Evolutionary conservation across 2,113 vertebrate genomes (phyloP), one percentile per base, ranked within the genome.

Genomic region (Glaucidium brasilianum): DNA sequence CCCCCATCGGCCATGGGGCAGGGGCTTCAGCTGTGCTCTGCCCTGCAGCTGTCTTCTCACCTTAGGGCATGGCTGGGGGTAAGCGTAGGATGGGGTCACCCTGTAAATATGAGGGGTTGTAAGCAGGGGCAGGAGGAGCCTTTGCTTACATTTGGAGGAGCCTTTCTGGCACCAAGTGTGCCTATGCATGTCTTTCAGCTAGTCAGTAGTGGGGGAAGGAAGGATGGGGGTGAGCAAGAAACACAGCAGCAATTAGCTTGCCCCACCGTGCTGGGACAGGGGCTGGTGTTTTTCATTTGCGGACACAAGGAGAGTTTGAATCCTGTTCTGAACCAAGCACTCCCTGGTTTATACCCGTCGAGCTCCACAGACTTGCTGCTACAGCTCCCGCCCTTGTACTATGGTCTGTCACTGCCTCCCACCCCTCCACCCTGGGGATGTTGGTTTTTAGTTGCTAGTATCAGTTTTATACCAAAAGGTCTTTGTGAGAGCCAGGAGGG

Each of bases 1-100:
- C 6, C 49, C n/a, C 11, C 25, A 2, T 4, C 4, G 0, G 47
- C 77, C 19, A 3, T 3, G 18, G 45, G 27, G 23, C 47, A 20
- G 39, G 26, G n/a, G 35, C 39, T 79, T 75, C 4, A 6, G 17
- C 58, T 37, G 9, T 32, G 53, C 22, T 34, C 53, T n/a, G 22
- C n/a, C 14, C 18, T 10, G 15, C 25, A 29, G 26, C 41, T 62
- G 58, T 25, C 11, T 26, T 23, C 39, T 76, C 71, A 30, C 23
- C 21, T 53, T 56, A 16, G 27, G 41, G 37, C 55, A n/a, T 12
- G 10, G 20, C 0, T 8, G 12, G 23, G 25, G 7, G 15, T 64
- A 47, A 47, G 15, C 25, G 59, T 26, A 26, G 41, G 27, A 39
- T 52, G 25, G 39, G 34, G 11, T 69, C 13, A 56, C 22, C 6